A percentile compares a stretch with the other conserved stretches of the same genome.
Conservation (phyloP, 1,140 invertebrate species). For the Diabrotica undecimpunctata region DNA sequence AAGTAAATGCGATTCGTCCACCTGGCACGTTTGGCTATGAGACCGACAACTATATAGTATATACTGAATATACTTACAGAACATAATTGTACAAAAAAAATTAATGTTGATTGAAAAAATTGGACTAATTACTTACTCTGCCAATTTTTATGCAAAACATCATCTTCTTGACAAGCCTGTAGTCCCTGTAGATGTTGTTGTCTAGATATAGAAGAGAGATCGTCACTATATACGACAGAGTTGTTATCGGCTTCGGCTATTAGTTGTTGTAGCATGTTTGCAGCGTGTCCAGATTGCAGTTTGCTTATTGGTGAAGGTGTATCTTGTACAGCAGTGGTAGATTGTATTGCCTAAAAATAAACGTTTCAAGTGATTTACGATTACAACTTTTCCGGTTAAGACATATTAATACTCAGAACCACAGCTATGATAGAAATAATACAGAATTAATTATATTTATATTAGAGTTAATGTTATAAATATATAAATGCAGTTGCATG, state of each 20-base stretch:
- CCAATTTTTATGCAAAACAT: slow-evolving; percentile 89
- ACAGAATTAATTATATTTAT: too few species aligned
- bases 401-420: too few species aligned
- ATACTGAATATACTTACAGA: too few species aligned
- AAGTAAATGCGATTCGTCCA: too few species aligned
- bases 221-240: slow-evolving; percentile 88
- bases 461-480: too few species aligned
- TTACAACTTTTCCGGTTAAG: background rate
- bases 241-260: slow-evolving; percentile 94
- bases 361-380: too few species aligned
- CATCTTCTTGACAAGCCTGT: slow-evolving; percentile 81
- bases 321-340: slow-evolving; percentile 44
- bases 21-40: too few species aligned
- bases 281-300: slow-evolving; percentile 43
- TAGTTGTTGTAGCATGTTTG: slow-evolving; percentile 85
- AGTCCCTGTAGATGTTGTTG: slow-evolving; percentile 80
- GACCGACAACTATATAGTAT: too few species aligned
- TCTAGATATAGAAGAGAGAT: slow-evolving; percentile 70
- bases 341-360: slow-evolving; percentile 33
- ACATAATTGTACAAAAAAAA: too few species aligned
- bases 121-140: slow-evolving; percentile 70
- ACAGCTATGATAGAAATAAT: too few species aligned
- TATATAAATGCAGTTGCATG: too few species aligned
- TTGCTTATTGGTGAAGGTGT: slow-evolving; percentile 55
- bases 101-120: too few species aligned